Base-by-base conservation (phyloP, 2,797 vertebrate species). In the Chromobotia macracanthus region DNA sequence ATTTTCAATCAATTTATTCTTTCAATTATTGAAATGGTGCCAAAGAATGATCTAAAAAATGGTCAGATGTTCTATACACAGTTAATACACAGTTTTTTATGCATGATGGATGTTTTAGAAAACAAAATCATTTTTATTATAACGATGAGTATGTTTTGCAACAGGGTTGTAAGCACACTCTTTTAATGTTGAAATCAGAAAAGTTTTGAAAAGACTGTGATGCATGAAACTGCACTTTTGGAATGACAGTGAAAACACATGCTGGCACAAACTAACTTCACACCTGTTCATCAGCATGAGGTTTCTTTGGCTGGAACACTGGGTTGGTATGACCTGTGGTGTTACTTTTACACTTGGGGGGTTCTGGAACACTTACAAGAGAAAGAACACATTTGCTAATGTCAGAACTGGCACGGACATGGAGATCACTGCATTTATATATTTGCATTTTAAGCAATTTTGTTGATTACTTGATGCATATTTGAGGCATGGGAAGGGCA, bases 321-420 rank as follows among this genome's bases (percentile, higher is more conserved):
- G 91, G 91, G 88, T 93, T 94, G 77, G 88, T n/a, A 10, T 93
- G 93, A 72, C 90, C 91, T 0, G 58, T 88, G 44, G 75, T 66
- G 4, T 78, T 80, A 80, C 10, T 3, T 18, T 86, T 82, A 1
- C 77, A 28, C 64, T 16, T 41, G 50, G 60, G 28, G 65, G 72
- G 48, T 44, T 68, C 67, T 75, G 61, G 46, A 68, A 58, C 67
- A 71, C 77, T 86, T 56, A 74, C 80, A 82, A 41, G 15, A 68
- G 13, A 63, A 81, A 28, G 5, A 23, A 58, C 44, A 51, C 16
- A 28, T 44, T 66, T 31, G 38, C 21, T 48, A 31, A 53, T 28
- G 16, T 18, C 31, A 35, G 2, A 21, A 75, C 21, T 41, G 38
- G 9, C 38, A 41, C 5, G 41, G 8, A 31, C 8, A 38, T 50